These are phyloP conservation scores for Setophaga kirtlandii DNA, from an alignment of 2,113 vertebrate species.

Conservation along the genomic window DNA sequence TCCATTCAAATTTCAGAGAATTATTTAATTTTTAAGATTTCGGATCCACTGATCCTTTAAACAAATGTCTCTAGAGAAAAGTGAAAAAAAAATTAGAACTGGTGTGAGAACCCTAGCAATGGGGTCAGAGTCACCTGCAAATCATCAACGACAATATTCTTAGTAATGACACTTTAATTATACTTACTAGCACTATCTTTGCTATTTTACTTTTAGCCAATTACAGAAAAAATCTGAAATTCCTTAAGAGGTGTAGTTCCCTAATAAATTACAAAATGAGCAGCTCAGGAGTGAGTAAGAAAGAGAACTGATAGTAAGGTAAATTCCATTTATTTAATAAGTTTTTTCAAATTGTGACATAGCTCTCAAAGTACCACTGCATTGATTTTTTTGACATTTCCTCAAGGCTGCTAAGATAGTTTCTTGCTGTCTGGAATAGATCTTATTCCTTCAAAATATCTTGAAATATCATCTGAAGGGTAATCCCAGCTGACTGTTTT, in stretches of 20 bases:
- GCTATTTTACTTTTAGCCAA: background rate
- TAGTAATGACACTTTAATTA: background rate
- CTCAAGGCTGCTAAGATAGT: background rate
- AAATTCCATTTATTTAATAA: background rate
- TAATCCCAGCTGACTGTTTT: slow-evolving; percentile 35
- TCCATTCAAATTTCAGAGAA: background rate
- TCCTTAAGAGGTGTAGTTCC: background rate
- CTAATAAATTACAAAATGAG: slow-evolving; percentile 8
- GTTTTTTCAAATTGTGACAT: background rate
- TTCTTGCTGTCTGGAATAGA: slow-evolving; percentile 20
- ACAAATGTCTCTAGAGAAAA: background rate
- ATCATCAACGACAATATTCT: background rate
- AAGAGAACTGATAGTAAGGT: background rate
- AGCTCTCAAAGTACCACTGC: background rate
- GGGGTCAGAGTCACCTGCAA: background rate
- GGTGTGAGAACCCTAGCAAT: background rate
- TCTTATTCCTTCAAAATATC: slow-evolving; percentile 20
- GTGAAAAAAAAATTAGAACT: slow-evolving; percentile 1
- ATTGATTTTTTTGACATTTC: background rate
- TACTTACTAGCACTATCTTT: background rate
- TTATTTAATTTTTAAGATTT: background rate
- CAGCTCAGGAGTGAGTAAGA: background rate
- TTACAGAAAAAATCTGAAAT: slow-evolving; percentile 35
- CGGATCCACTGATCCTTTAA: background rate
- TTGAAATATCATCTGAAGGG: slow-evolving; percentile 33